Evolutionary conservation across 1,140 invertebrate genomes (phyloP), one percentile per base, ranked within the genome.

Genomic region (Drosophila ficusphila): DNA sequence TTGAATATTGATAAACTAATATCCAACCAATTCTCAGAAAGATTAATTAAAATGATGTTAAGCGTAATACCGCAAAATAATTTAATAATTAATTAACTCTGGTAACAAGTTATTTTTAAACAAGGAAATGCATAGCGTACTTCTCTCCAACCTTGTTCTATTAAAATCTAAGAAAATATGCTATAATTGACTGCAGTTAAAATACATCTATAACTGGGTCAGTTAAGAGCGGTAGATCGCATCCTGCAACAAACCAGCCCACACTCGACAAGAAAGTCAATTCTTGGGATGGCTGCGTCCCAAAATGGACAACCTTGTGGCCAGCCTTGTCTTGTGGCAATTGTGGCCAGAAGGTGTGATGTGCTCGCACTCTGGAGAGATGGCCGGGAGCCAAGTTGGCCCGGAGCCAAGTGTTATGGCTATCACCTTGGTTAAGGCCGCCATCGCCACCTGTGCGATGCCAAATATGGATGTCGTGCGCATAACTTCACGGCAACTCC

Each of bases 401-500:
- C 25, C 42, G 29, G 5, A 61, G 68, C 69, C 69, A 71, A 44
- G 18, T 62, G 53, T 21, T 60, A 58, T 52, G 69, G 69, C 56
- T 72, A 72, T 72, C 56, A 72, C 76, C 79, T 76, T 85, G 81
- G 76, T 54, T 72, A 85, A 83, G 79, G 79, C 76, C 65, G 54
- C 65, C 62, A 62, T 46, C 53, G 79, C 53, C 70, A 75, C 71
- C 76, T 79, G 81, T 76, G 60, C 73, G 65, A 34, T 36, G 16
- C 81, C 81, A 76, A 86, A 88, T 74, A 88, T 77, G 81, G 81
- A 25, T 49, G 69, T 74, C 73, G 73, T 67, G 77, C 67, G 82
- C 81, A 86, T 86, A 86, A 74, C 77, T 86, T 76, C 77, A 82
- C 73, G 77, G 76, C 68, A 76, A 76, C 79, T 76, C 58, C 81